phyloP scores from a whole-genome alignment of 2,888 invertebrate genomes.

The Resseliella maxima region DNA sequence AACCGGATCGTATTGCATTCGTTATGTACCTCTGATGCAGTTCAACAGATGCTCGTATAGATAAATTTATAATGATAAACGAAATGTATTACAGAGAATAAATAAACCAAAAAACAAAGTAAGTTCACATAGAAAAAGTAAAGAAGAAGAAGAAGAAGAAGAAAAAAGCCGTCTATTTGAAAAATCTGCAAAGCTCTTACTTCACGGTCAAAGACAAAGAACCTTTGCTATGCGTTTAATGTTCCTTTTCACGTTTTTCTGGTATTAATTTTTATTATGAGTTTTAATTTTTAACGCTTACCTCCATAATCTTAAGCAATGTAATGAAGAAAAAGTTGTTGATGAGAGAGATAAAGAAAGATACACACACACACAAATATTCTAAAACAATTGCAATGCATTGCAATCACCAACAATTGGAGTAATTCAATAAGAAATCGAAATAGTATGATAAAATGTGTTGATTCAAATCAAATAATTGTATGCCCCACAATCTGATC shows the following conservation, averaged over 20 bases:
- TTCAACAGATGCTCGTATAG: constrained; percentile 51
- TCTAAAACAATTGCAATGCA: not conserved
- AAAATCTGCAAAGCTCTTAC: constrained; percentile 47
- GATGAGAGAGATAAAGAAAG: not conserved
- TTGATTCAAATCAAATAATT: not conserved
- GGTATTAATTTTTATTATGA: constrained; percentile 48
- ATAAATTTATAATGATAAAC: constrained; percentile 53
- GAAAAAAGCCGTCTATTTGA: not conserved
- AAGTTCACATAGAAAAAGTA: not conserved
- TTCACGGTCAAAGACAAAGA: constrained; percentile 25
- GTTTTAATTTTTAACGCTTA: constrained; percentile 53
- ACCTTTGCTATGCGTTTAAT: constrained; percentile 41
- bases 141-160: not conserved
- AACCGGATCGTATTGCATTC: constrained; percentile 46
- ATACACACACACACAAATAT: not conserved
- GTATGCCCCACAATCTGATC: not conserved
- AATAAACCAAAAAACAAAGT: not conserved
- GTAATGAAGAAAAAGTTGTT: constrained; percentile 10
- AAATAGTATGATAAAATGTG: not conserved
- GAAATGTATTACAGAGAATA: not conserved
- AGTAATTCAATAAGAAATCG: constrained; percentile 7
- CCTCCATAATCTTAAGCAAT: constrained; percentile 30
- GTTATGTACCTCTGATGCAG: constrained; percentile 11
- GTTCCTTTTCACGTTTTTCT: constrained; percentile 49
- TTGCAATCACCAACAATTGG: not conserved